Evolutionary conservation across 2,113 vertebrate genomes (phyloP), one percentile per base, ranked within the genome.

Genomic region (Spea bombifrons): DNA sequence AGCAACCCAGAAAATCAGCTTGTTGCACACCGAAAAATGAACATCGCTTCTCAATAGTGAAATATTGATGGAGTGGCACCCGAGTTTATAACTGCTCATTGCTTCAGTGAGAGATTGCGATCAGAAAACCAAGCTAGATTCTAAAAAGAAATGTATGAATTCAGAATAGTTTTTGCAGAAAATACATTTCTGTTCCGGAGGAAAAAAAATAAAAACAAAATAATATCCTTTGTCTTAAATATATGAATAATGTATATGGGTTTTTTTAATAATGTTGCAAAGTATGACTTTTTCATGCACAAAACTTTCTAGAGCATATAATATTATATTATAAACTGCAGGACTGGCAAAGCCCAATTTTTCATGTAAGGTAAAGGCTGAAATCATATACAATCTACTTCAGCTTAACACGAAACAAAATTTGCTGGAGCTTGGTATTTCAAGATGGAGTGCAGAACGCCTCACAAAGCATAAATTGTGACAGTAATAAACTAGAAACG

Each of bases 401-500:
- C 52, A 59, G 52, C 71, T 80, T 74, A 74, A 74, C 65, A 52
- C 45, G 64, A 73, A 80, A 74, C 78, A 74, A 61, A 80, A 80
- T 80, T 80, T 80, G 71, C 78, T 80, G 49, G 78, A 74, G 78
- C 71, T 80, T 66, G 71, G 73, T 68, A 68, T 80, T 80, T 80
- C 78, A 80, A 80, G 78, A 80, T 73, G 70, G 71, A 80, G 78
- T 74, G 78, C 47, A 71, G 71, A 59, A 80, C 71, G 78, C 71
- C 71, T 68, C 71, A 49, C 78, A 68, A 55, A 73, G 71, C 78
- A 80, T 80, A 80, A 80, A 80, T 80, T 80, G 78, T 74, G 44
- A 59, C 47, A 64, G 78, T 74, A 80, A 80, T 80, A 80, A 80
- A 80, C 66, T 63, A 74, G 71, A 80, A 80, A 80, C 71, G 73